phyloP scores from a whole-genome alignment of 2,888 invertebrate genomes.

The Periphyllus acericola region DNA sequence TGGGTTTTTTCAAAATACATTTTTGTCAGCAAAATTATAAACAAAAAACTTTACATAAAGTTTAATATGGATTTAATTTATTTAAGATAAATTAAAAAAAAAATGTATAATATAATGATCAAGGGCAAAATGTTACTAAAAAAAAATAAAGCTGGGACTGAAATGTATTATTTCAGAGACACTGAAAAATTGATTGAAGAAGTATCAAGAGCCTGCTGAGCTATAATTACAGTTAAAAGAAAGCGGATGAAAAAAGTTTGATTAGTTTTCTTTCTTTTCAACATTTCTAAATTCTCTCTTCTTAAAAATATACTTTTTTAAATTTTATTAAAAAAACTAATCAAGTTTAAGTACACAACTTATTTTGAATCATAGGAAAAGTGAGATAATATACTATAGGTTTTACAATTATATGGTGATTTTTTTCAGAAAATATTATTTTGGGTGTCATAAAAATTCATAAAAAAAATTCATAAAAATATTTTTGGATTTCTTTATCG shows the following conservation, averaged over 20 bases:
- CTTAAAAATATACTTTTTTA: constrained; percentile 3
- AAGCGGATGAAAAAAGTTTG: constrained; percentile 34
- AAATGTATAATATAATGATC: not conserved
- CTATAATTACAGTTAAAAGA: constrained; percentile 8
- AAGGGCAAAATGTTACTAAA: not conserved
- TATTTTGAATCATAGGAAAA: not conserved
- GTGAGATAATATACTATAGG: not conserved
- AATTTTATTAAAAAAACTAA: not conserved
- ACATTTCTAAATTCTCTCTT: constrained; percentile 16
- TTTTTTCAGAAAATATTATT: not conserved
- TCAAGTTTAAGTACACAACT: not conserved
- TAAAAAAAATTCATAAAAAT: too few species aligned
- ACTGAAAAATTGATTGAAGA: constrained; percentile 22
- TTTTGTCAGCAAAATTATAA: too few species aligned
- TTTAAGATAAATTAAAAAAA: not conserved
- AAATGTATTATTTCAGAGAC: not conserved
- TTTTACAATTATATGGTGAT: not conserved
- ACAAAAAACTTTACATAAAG: constrained; percentile 19
- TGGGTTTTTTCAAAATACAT: too few species aligned
- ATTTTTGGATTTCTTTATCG: too few species aligned
- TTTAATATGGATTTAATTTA: constrained; percentile 16
- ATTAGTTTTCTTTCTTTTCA: constrained; percentile 37
- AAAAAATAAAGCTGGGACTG: constrained; percentile 20
- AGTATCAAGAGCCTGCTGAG: constrained; percentile 2
- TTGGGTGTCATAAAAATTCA: not conserved